Conservation (phyloP, 1,140 invertebrate species). For the Cydia splendana region DNA sequence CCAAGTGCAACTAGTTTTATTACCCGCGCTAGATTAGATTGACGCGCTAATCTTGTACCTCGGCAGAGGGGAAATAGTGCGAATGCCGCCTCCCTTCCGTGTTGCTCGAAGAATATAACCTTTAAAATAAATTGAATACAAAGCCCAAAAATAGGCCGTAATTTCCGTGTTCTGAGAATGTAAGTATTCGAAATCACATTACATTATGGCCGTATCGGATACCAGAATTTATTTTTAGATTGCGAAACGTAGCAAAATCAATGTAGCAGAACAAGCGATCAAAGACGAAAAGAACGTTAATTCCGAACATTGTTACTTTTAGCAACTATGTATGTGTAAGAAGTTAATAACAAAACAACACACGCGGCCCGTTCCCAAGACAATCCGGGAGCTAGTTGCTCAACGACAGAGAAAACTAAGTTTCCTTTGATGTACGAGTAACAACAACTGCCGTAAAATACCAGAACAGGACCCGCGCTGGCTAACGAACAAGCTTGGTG, state of each 20-base stretch:
- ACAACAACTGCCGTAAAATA: background rate
- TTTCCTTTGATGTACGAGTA: background rate
- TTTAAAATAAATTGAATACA: too few relatives aligned
- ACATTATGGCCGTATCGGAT: background rate
- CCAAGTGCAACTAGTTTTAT: too few relatives aligned
- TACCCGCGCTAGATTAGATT: too few relatives aligned
- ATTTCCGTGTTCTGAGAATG: too few relatives aligned
- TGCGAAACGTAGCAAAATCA: background rate
- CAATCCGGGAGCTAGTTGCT: background rate
- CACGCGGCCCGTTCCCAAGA: background rate
- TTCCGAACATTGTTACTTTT: background rate
- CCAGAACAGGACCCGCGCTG: background rate
- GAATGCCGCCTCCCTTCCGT: too few relatives aligned
- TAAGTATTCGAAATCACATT: background rate
- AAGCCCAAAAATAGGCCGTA: too few relatives aligned
- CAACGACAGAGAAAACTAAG: background rate
- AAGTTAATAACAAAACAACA: constrained; percentile 22
- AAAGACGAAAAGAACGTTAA: too few relatives aligned
- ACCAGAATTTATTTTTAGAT: background rate
- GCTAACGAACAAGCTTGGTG: background rate
- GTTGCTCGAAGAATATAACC: too few relatives aligned
- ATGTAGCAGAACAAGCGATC: background rate
- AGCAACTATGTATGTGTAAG: background rate
- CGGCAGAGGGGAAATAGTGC: too few relatives aligned
- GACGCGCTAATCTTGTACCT: too few relatives aligned